phyloP scores from a whole-genome alignment of 2,888 invertebrate species.

The Desoria tigrina region DNA sequence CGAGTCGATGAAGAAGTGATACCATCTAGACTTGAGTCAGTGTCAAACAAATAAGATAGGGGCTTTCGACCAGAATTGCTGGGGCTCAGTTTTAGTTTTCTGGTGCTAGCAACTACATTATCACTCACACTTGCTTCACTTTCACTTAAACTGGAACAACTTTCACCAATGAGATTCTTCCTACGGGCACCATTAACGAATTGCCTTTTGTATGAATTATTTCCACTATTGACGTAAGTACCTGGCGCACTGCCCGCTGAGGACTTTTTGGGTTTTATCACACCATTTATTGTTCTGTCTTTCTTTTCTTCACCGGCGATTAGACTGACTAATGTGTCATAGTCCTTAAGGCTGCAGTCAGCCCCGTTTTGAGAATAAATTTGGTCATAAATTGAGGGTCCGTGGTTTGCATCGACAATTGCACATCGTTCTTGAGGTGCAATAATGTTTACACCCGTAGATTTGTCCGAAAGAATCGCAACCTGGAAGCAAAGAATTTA shows the following conservation, averaged over 20 bases:
- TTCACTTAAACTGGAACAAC: slow-evolving; percentile 52
- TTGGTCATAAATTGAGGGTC: slow-evolving; percentile 84
- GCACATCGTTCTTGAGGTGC: slow-evolving; percentile 65
- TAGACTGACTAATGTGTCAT: slow-evolving; percentile 47
- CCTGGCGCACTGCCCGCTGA: slow-evolving; percentile 15
- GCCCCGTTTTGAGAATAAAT: slow-evolving; percentile 69
- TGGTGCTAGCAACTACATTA: slow-evolving; percentile 14
- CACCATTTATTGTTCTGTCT: slow-evolving; percentile 42
- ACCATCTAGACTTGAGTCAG: slow-evolving; percentile 63
- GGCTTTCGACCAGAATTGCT: slow-evolving; percentile 54
- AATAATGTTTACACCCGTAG: slow-evolving; percentile 46
- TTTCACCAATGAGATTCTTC: slow-evolving; percentile 56
- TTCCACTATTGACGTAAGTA: slow-evolving; percentile 18
- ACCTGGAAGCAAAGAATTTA: slow-evolving; percentile 30
- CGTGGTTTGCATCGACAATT: slow-evolving; percentile 84
- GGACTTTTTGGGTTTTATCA: slow-evolving; percentile 38
- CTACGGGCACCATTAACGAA: slow-evolving; percentile 74
- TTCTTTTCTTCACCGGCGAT: slow-evolving; percentile 47
- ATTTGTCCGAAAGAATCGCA: slow-evolving; percentile 47
- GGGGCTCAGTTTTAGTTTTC: slow-evolving; percentile 2
- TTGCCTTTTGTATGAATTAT: slow-evolving; percentile 70
- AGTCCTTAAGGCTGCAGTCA: slow-evolving; percentile 59
- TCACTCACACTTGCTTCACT: slow-evolving; percentile 43
- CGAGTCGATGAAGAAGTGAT: slow-evolving; percentile 58
- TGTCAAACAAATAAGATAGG: slow-evolving; percentile 56